phyloP scores from a whole-genome alignment of 2,888 invertebrate genomes.

The Polyommatus iphigenia region DNA sequence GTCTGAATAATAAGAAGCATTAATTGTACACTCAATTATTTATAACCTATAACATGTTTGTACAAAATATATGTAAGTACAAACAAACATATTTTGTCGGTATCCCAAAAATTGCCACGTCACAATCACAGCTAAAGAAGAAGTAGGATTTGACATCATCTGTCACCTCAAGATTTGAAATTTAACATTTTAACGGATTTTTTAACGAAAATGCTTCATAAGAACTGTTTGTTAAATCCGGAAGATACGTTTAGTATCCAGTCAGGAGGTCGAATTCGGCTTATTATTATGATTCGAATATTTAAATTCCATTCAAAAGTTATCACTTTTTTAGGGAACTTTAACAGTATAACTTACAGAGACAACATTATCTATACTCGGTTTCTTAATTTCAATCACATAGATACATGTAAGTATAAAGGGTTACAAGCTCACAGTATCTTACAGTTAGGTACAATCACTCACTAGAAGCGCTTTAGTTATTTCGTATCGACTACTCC shows the following conservation, averaged over 20 bases:
- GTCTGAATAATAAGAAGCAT: constrained; percentile 28
- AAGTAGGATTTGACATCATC: neutral
- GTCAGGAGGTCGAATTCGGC: neutral
- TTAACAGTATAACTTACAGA: neutral
- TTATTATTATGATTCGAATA: neutral
- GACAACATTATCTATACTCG: neutral
- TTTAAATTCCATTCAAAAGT: neutral
- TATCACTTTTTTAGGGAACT: neutral
- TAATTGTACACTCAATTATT: constrained; percentile 22
- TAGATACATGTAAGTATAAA: neutral
- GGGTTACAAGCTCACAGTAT: neutral
- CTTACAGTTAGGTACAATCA: constrained; percentile 6
- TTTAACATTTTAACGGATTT: neutral
- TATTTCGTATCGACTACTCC: neutral
- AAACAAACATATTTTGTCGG: neutral
- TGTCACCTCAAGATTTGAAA: neutral
- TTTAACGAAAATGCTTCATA: neutral
- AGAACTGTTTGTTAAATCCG: neutral
- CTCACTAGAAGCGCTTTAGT: neutral
- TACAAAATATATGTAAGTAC: neutral
- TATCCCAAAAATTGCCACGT: neutral
- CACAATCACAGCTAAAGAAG: constrained; percentile 10
- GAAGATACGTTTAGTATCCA: neutral
- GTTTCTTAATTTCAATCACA: neutral
- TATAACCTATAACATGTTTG: neutral